Evolutionary conservation across 2,888 invertebrate species (phyloP).

Genomic region (Cryptocephalus moraei): DNA sequence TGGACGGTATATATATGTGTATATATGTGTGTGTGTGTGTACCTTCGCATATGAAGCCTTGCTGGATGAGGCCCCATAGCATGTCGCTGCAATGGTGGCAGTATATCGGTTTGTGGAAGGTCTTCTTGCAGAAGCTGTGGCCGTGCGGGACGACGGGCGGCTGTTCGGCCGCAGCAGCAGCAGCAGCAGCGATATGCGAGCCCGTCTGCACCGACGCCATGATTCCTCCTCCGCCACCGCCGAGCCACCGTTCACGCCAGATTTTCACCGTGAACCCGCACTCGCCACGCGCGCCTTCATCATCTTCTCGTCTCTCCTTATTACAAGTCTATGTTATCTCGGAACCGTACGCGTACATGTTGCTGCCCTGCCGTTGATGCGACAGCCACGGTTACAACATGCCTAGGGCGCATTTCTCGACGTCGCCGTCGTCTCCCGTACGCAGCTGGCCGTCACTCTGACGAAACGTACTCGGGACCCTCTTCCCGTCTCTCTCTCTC

Average conservation of each 20-base stretch:
- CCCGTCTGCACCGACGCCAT: conserved; percentile 41
- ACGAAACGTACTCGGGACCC: conserved; percentile 16
- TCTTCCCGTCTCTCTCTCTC: too few relatives aligned
- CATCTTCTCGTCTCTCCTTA: not conserved
- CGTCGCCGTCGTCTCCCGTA: conserved; percentile 26
- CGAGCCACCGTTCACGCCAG: conserved; percentile 50
- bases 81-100: conserved; percentile 99
- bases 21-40: conserved; percentile 26
- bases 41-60: conserved; percentile 99
- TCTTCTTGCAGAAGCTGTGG: conserved; percentile 99
- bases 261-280: conserved; percentile 47
- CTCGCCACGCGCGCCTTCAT: conserved; percentile 35
- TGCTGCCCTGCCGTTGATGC: conserved; percentile 38
- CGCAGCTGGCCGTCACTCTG: conserved; percentile 36
- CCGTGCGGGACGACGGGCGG: conserved; percentile 60
- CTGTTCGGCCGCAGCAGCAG: conserved; percentile 24
- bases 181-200: conserved; percentile 5
- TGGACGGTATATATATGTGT: not conserved
- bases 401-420: conserved; percentile 37
- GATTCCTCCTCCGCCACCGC: conserved; percentile 36
- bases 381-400: conserved; percentile 33
- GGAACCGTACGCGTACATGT: conserved; percentile 46
- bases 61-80: conserved; percentile 99
- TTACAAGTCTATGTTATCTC: conserved; percentile 49
- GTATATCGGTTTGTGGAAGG: conserved; percentile 99